These are phyloP conservation scores for Sitophilus oryzae DNA, from an alignment of 1,140 invertebrate species.

Conservation along the genomic window DNA sequence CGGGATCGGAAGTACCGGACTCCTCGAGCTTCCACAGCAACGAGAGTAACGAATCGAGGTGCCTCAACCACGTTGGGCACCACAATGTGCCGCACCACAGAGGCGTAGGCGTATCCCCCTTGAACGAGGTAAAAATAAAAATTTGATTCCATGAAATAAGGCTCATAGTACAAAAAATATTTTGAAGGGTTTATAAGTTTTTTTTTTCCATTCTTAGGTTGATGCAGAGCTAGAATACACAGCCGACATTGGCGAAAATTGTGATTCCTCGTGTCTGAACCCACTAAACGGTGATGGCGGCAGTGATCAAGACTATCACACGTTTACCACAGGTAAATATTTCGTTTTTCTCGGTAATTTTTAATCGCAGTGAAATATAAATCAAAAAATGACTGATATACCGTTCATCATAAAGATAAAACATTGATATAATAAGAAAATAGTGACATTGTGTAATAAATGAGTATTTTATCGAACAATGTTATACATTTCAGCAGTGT, in stretches of 20 bases:
- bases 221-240: constrained; percentile 65
- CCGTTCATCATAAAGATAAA: not conserved
- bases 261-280: constrained; percentile 53
- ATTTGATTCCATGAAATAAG: not conserved
- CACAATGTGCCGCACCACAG: constrained; percentile 44
- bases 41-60: constrained; percentile 74
- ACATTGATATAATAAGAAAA: not conserved
- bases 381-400: not conserved
- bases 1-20: constrained; percentile 84
- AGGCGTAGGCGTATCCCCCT: constrained; percentile 57
- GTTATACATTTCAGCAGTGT: constrained; percentile 16
- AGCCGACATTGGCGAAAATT: constrained; percentile 54
- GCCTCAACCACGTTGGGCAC: constrained; percentile 46
- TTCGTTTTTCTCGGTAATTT: constrained; percentile 28
- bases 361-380: constrained; percentile 1
- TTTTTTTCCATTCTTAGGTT: constrained; percentile 4
- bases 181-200: not conserved
- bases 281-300: constrained; percentile 57
- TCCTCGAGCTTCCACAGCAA: constrained; percentile 84
- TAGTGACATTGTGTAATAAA: not conserved
- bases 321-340: constrained; percentile 49
- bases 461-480: not conserved
- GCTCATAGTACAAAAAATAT: not conserved
- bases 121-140: constrained; percentile 50
- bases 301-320: constrained; percentile 55